A percentile compares a stretch with the other conserved stretches of the same genome.
phyloP scores from a whole-genome alignment of 2,113 vertebrate species.

The Dromiciops gliroides region DNA sequence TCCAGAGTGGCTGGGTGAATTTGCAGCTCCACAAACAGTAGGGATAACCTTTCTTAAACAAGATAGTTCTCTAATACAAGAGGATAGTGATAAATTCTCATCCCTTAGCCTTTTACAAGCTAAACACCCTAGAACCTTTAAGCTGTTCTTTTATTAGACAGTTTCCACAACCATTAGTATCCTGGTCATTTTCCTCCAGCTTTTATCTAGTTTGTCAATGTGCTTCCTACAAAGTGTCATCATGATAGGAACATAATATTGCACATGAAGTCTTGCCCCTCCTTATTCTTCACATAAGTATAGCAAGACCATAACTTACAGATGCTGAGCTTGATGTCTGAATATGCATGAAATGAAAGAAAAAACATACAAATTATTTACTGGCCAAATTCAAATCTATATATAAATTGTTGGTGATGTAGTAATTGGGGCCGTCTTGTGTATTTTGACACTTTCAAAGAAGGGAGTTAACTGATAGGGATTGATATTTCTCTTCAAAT shows the following conservation, averaged over 20 bases:
- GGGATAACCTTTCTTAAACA: neutral
- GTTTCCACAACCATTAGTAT: neutral
- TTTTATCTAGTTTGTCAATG: neutral
- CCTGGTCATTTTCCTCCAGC: neutral
- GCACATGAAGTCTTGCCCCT: neutral
- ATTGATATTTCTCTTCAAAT: slow-evolving; percentile 70
- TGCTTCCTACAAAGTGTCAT: neutral
- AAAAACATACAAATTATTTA: neutral
- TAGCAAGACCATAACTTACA: neutral
- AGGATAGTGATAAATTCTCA: neutral
- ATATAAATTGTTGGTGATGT: slow-evolving; percentile 22
- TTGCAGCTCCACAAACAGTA: neutral
- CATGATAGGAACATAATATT: neutral
- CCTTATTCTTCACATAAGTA: slow-evolving; percentile 21
- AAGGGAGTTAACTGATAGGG: slow-evolving; percentile 64
- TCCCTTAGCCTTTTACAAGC: neutral
- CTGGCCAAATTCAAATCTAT: slow-evolving; percentile 24
- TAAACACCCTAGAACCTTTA: neutral
- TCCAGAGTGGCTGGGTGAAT: neutral
- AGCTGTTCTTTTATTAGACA: neutral
- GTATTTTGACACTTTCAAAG: slow-evolving; percentile 65
- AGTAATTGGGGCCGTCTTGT: slow-evolving; percentile 42
- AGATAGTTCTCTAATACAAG: neutral
- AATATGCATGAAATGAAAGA: slow-evolving; percentile 66
- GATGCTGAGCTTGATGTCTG: neutral